Evolutionary conservation across 2,113 vertebrate genomes (phyloP), one percentile per base, ranked within the genome.

Genomic region (Petaurus breviceps): DNA sequence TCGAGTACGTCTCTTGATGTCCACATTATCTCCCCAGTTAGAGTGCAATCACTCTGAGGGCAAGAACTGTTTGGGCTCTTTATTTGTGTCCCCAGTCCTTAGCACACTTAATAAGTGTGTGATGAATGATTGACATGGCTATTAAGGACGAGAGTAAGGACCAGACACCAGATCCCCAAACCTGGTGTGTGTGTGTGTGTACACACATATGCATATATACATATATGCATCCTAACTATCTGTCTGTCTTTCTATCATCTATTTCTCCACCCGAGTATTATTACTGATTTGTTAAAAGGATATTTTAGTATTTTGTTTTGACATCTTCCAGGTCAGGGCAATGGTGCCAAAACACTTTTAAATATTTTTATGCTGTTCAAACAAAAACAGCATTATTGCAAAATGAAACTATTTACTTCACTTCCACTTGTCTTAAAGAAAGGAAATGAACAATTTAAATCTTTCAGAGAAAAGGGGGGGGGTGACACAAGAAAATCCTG

Each of bases 351-450:
- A 96, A 97, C 97, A 90, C 43, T 52, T 94, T 97, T 90, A 92
- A 89, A 96, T 84, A n/a, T 22, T 43, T 84, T 84, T 84, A 84
- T 84, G 43, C 68, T 84, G n/a, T 43, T 84, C 19, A 68, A 68
- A 68, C 14, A 68, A 37, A 68, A 55, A 4, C 25, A 55, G 84
- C 89, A 46, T 77, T 91, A 2, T 47, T 94, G 90, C 53, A 93
- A 52, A 96, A 93, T 93, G 94, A 68, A 89, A 97, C 92, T 91
- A 95, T 95, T 97, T 95, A 95, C 92, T 92, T 97, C 96, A 94
- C 94, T 0, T 93, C 68, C 94, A 96, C 96, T 98, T 97, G 93
- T 77, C 94, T 96, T 97, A 96, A 97, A 97, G 97, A 98, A 98
- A 91, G 97, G 91, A 97, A 91, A 97, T 95, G 84, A 89, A 84